Evolutionary conservation across 2,113 vertebrate genomes (phyloP), one percentile per base, ranked within the genome.

Genomic region (Oncorhynchus mykiss): DNA sequence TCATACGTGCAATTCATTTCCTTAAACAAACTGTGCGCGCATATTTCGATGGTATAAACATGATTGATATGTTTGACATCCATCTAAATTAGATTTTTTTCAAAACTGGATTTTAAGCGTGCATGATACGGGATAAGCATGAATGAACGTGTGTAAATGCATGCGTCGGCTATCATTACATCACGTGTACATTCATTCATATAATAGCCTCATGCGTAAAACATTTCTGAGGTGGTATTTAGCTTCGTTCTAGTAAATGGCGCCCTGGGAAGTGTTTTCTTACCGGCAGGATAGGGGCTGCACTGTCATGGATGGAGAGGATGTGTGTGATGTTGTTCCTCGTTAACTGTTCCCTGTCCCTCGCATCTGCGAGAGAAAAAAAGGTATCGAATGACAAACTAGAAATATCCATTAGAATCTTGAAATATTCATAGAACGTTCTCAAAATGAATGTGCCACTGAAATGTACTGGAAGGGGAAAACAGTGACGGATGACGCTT

Each of bases 261-360:
- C 24, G 1, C 59, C 59, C 5, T n/a, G 13, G 59, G 59, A 3
- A 16, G 24, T 60, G 59, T 60, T 60, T 22, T 78, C 95, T 95
- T 93, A 98, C 96, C 95, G 96, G 94, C 1, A 98, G 82, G 88
- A 96, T 92, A 2, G 97, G 96, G 18, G 95, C 92, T 24, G 96
- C 96, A 39, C 94, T 96, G 83, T 97, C 96, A 13, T 97, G 95
- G 81, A 98, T 95, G 62, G 96, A 96, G 72, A 98, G 92, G 87
- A 98, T 94, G 81, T 97, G 96, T 0, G 96, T 98, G 82, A 99
- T 95, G 86, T 98, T 97, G 92, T 97, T 96, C 85, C 89, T 95
- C 77, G 94, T 95, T 83, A 98, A 72, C 20, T 96, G 95, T 74
- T 97, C 97, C 74, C 94, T 85, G 80, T 98, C 96, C 88, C 95